Evolutionary conservation across 2,888 invertebrate genomes (phyloP).

Genomic region (Andrena fulva): DNA sequence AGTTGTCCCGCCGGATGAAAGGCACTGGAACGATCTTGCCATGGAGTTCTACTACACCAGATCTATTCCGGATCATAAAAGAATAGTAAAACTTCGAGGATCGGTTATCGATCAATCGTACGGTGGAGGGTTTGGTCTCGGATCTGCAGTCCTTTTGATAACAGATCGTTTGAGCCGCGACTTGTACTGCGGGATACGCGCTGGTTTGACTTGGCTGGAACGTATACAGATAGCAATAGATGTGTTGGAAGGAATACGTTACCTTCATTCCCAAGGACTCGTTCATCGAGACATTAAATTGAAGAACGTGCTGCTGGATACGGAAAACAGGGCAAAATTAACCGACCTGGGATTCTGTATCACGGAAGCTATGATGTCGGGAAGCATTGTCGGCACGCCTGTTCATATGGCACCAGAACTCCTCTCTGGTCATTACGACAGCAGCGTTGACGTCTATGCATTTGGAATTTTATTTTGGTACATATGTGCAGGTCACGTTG

Average conservation of each 20-base stretch:
- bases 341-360: conserved; percentile 96
- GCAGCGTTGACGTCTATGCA: conserved; percentile 94
- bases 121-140: conserved; percentile 86
- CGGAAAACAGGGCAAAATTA: conserved; percentile 90
- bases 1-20: conserved; percentile 94
- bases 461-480: conserved; percentile 97
- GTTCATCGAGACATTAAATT: conserved; percentile 96
- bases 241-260: conserved; percentile 94
- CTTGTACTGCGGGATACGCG: conserved; percentile 90
- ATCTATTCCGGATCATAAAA: conserved; percentile 92
- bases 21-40: conserved; percentile 95
- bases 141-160: conserved; percentile 92
- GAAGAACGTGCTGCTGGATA: conserved; percentile 94
- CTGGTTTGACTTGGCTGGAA: conserved; percentile 88
- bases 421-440: conserved; percentile 92
- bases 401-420: conserved; percentile 97
- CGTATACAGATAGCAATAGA: conserved; percentile 91
- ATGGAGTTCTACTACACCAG: conserved; percentile 97
- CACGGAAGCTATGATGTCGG: conserved; percentile 95
- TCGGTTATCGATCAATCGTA: conserved; percentile 93
- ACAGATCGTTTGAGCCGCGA: conserved; percentile 91
- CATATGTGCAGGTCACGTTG: conserved; percentile 93
- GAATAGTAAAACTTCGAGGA: conserved; percentile 91
- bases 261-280: conserved; percentile 93
- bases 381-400: conserved; percentile 94